Conservation (phyloP, 53 echinoderm and acorn worm genomes). For the Echinarachnius parma region DNA sequence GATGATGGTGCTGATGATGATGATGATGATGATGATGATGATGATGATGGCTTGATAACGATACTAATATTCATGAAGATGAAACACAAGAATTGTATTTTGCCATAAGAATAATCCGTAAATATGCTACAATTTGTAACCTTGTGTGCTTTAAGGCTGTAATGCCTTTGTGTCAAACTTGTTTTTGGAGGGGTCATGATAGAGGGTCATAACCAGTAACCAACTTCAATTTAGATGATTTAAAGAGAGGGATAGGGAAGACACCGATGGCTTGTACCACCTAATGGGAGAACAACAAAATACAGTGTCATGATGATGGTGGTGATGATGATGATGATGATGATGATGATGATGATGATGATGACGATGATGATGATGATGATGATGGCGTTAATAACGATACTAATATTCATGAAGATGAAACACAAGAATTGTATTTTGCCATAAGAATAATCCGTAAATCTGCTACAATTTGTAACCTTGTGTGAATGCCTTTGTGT, state of each 20-base stretch:
- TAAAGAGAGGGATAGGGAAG: conserved; percentile 77
- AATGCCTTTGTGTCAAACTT: too few relatives aligned
- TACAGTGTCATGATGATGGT: conserved; percentile 85
- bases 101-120: conserved; percentile 73
- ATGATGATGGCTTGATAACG: conserved; percentile 46
- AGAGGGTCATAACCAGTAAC: too few relatives aligned
- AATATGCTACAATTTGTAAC: too few relatives aligned
- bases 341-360: conserved; percentile 68
- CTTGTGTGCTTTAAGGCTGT: too few relatives aligned
- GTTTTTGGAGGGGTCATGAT: too few relatives aligned
- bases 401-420: too few relatives aligned
- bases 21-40: conserved; percentile 15
- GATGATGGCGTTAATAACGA: too few relatives aligned
- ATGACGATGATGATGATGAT: conserved; percentile 65
- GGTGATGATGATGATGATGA: conserved; percentile 62
- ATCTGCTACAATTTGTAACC: too few relatives aligned
- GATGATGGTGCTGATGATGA: conserved; percentile 33
- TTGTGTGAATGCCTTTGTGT: too few relatives aligned
- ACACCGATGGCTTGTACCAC: conserved; percentile 66
- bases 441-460: too few relatives aligned
- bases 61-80: conserved; percentile 61
- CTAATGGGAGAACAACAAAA: conserved; percentile 81
- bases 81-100: conserved; percentile 48
- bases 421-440: too few relatives aligned
- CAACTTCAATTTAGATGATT: too few relatives aligned